Evolutionary conservation across 2,888 invertebrate species (phyloP).

Genomic region (Tholera decimalis): DNA sequence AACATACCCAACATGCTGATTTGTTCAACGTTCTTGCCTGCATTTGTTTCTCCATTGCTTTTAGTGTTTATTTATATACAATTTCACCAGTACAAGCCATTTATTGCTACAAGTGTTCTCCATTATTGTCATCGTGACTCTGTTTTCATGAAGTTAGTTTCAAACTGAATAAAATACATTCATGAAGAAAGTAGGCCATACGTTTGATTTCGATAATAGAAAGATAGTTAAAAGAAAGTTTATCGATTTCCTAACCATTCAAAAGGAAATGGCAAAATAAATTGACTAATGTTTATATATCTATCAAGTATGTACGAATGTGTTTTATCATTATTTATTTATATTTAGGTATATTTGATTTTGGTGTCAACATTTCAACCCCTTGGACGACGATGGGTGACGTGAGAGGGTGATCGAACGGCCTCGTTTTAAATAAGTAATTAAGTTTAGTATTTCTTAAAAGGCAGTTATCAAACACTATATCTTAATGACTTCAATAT

Average conservation of each 20-base stretch:
- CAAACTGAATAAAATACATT: constrained; percentile 14
- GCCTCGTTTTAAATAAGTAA: not conserved
- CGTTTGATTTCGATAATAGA: constrained; percentile 5
- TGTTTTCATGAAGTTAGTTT: constrained; percentile 20
- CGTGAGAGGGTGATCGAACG: not conserved
- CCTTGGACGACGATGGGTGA: not conserved
- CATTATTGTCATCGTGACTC: constrained; percentile 48
- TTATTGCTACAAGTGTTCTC: constrained; percentile 37
- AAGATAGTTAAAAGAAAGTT: constrained; percentile 3
- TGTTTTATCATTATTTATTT: constrained; percentile 11
- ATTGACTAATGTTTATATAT: constrained; percentile 3
- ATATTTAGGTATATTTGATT: constrained; percentile 16
- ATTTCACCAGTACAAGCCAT: constrained; percentile 41
- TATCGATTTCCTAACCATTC: constrained; percentile 17
- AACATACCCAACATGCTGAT: constrained; percentile 74
- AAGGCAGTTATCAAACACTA: not conserved
- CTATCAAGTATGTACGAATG: not conserved
- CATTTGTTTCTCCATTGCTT: constrained; percentile 80
- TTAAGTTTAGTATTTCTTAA: not conserved
- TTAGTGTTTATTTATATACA: constrained; percentile 45
- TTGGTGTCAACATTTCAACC: constrained; percentile 5
- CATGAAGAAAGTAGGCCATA: not conserved
- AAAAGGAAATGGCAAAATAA: constrained; percentile 24
- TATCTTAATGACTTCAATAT: not conserved
- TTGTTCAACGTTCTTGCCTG: constrained; percentile 73